A percentile compares a stretch with the other conserved stretches of the same genome.
Conservation (phyloP, 2,888 invertebrate genomes). For the Brassicogethes aeneus region DNA sequence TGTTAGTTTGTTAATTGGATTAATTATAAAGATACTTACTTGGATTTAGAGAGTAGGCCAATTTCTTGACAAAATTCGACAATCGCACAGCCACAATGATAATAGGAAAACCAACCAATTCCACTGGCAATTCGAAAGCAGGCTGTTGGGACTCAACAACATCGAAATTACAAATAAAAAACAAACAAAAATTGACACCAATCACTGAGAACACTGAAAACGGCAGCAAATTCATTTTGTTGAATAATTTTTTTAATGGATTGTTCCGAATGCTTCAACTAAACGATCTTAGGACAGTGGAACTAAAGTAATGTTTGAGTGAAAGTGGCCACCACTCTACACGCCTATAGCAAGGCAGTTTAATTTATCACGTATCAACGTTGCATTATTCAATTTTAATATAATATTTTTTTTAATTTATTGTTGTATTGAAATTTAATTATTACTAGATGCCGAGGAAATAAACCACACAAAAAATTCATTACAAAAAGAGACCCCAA, state of each 20-base stretch:
- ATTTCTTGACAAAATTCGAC: conserved; percentile 74
- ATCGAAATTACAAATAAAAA: not conserved
- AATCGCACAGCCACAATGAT: conserved; percentile 70
- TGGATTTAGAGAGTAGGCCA: conserved; percentile 74
- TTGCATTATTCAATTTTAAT: conserved; percentile 3
- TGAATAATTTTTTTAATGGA: not conserved
- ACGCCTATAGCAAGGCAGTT: conserved; percentile 7
- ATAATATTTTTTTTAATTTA: not conserved
- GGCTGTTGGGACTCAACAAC: conserved; percentile 34
- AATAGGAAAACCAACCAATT: conserved; percentile 74
- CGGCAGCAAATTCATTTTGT: not conserved
- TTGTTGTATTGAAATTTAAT: conserved; percentile 5
- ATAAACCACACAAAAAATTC: no score
- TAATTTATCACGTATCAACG: conserved; percentile 9
- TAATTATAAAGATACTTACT: conserved; percentile 52
- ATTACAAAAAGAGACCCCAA: no score
- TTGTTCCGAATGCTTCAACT: not conserved
- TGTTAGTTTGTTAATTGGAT: not conserved
- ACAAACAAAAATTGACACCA: not conserved
- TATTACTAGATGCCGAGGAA: no score
- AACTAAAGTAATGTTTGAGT: conserved; percentile 22
- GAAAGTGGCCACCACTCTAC: conserved; percentile 38
- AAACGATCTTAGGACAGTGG: not conserved
- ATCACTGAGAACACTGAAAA: not conserved
- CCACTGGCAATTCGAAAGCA: conserved; percentile 70